Evolutionary conservation across 2,888 invertebrate species (phyloP), one percentile per base, ranked within the genome.

Genomic region (Macaria liturata): DNA sequence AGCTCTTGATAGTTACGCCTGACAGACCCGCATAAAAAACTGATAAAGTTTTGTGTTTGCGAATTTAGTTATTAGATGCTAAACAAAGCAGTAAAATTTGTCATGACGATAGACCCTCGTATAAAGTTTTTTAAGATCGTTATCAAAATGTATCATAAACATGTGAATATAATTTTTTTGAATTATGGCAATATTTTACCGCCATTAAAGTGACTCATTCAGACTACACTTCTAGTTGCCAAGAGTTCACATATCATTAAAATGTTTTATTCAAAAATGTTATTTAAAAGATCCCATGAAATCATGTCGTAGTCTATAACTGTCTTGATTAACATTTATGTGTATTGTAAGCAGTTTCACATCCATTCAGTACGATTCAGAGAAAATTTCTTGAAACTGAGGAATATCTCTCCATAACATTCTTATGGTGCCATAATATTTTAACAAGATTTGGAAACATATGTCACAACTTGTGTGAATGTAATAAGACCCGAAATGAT

Each of bases 391-490:
- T 54, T 47, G 31, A 46, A 57, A 20, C 20, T 20, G 50, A 34
- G 47, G 45, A 50, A 62, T 50, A 52, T 31, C 58, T 59, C 54
- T 61, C 52, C 57, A 55, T 63, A 57, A 57, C 62, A 57, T 57
- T 57, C 42, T 48, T 58, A 32, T 49, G 46, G 61, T 68, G 55
- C 67, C 68, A 71, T 70, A 74, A 75, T 74, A 74, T 71, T 70
- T 67, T 68, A 57, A 54, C 5, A 46, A 47, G 57, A 50, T 46
- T 57, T 60, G 58, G 61, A 61, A 54, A 57, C 62, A 7, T 37
- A 37, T 62, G 53, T 34, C 42, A 32, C 9, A 46, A 53, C 49
- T 49, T 51, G 40, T 9, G 51, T 20, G 55, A 52, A 58, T 44
- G 49, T 44, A 42, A 8, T 9, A 50, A 45, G 8, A 42, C 9